Conservation (phyloP, 2,113 vertebrate species). For the Hippoglossus stenolepis region DNA sequence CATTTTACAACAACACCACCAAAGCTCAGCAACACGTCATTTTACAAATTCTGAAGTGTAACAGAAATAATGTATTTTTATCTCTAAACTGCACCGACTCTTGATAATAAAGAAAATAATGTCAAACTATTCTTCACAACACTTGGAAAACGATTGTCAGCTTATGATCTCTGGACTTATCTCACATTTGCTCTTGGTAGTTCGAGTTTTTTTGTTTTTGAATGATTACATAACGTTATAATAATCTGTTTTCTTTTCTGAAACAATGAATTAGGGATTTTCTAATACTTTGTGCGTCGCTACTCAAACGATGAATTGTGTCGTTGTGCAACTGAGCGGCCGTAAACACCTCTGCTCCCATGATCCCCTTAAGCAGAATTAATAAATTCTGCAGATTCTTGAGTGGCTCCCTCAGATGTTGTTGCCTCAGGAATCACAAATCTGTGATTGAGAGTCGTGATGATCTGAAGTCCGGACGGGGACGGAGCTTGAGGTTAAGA, state of each 20-base stretch:
- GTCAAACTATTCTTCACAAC: too few species aligned
- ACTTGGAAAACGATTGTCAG: too few species aligned
- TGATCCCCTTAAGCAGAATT: constrained; percentile 62
- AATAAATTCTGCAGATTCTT: constrained; percentile 29
- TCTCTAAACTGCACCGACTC: too few species aligned
- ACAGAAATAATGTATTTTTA: too few species aligned
- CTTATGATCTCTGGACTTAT: too few species aligned
- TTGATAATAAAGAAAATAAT: too few species aligned
- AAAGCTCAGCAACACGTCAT: too few species aligned
- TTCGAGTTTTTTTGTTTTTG: too few species aligned
- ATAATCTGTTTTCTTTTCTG: neutral
- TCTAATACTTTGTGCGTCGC: neutral
- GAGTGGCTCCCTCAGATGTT: neutral
- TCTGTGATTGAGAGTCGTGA: neutral
- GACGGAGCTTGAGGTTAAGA: neutral
- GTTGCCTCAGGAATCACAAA: too few species aligned
- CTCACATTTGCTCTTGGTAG: too few species aligned
- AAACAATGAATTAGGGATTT: neutral
- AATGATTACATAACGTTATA: neutral
- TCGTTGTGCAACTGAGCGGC: neutral
- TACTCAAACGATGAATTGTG: neutral
- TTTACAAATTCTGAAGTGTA: too few species aligned
- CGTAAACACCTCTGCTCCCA: constrained; percentile 6
- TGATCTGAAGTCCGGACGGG: neutral
- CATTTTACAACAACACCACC: too few species aligned